phyloP scores from a whole-genome alignment of 2,888 invertebrate genomes.

The Blastobasis adustella region DNA sequence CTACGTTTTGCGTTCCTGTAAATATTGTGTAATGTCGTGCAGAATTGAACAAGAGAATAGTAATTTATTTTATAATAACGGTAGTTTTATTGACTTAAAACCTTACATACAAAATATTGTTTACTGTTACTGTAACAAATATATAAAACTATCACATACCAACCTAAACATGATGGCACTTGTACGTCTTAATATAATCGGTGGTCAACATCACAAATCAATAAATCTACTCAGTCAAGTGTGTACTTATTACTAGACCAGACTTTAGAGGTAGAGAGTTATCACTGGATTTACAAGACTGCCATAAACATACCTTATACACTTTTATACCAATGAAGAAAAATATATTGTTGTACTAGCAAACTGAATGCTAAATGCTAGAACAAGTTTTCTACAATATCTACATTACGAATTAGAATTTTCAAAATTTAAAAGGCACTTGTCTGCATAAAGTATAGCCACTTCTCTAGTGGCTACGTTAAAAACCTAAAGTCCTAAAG shows the following conservation, averaged over 20 bases:
- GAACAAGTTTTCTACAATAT: too few relatives aligned
- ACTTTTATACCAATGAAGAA: too few relatives aligned
- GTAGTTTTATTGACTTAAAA: conserved; percentile 33
- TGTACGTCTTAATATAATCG: background rate
- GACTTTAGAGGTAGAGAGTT: background rate
- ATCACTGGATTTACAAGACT: too few relatives aligned
- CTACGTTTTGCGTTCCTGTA: conserved; percentile 36
- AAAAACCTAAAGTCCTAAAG: too few relatives aligned
- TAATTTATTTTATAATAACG: conserved; percentile 63
- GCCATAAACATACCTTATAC: too few relatives aligned
- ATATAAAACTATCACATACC: background rate
- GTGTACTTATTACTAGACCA: background rate
- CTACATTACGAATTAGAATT: too few relatives aligned
- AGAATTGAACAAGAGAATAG: conserved; percentile 53
- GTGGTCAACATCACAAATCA: background rate
- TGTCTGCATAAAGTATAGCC: too few relatives aligned
- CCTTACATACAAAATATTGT: background rate
- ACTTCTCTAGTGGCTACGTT: too few relatives aligned
- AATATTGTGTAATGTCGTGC: conserved; percentile 40
- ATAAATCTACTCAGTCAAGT: background rate
- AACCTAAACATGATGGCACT: conserved; percentile 8
- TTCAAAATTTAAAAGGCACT: too few relatives aligned
- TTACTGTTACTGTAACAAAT: conserved; percentile 3
- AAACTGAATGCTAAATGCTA: too few relatives aligned
- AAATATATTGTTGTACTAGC: too few relatives aligned